A percentile compares a stretch with the other conserved stretches of the same genome.
Conservation (phyloP, 1,140 invertebrate species). For the Telenomus remus region DNA sequence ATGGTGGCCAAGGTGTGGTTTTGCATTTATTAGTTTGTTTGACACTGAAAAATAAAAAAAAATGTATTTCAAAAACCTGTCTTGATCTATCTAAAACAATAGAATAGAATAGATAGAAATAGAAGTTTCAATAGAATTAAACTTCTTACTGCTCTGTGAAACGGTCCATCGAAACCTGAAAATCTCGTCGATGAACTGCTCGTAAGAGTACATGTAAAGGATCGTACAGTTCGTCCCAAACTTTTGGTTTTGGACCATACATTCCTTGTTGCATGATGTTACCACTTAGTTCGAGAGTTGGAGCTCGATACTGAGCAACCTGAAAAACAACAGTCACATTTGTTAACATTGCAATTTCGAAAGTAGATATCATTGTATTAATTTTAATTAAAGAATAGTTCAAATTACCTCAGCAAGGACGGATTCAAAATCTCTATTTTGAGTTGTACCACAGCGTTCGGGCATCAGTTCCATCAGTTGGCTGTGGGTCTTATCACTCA, state of each 20-base stretch:
- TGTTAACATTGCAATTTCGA: too few relatives aligned
- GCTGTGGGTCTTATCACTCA: slow-evolving; percentile 95
- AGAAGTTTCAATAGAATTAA: not conserved
- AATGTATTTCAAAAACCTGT: too few relatives aligned
- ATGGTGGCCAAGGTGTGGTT: slow-evolving; percentile 88
- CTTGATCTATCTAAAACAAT: slow-evolving; percentile 5
- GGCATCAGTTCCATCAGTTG: slow-evolving; percentile 96
- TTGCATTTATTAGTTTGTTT: slow-evolving; percentile 81
- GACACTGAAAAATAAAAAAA: slow-evolving; percentile 73
- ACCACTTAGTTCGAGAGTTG: slow-evolving; percentile 85
- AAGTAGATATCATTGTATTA: too few relatives aligned
- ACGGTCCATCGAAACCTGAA: slow-evolving; percentile 94
- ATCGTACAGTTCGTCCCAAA: slow-evolving; percentile 96
- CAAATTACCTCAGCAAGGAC: slow-evolving; percentile 83
- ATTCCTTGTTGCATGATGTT: slow-evolving; percentile 92
- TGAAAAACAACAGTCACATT: slow-evolving; percentile 56
- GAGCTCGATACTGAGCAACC: slow-evolving; percentile 86
- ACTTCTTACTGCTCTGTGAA: slow-evolving; percentile 84
- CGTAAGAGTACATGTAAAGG: slow-evolving; percentile 93
- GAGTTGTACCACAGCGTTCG: slow-evolving; percentile 92
- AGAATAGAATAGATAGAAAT: slow-evolving; percentile 2
- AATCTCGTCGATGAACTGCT: slow-evolving; percentile 93
- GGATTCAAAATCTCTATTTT: slow-evolving; percentile 92
- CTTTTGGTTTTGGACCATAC: slow-evolving; percentile 90
- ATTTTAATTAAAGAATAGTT: too few relatives aligned